Evolutionary conservation across 2,888 invertebrate genomes (phyloP), one percentile per base, ranked within the genome.

Genomic region (Spatulosminthurus flaviceps): DNA sequence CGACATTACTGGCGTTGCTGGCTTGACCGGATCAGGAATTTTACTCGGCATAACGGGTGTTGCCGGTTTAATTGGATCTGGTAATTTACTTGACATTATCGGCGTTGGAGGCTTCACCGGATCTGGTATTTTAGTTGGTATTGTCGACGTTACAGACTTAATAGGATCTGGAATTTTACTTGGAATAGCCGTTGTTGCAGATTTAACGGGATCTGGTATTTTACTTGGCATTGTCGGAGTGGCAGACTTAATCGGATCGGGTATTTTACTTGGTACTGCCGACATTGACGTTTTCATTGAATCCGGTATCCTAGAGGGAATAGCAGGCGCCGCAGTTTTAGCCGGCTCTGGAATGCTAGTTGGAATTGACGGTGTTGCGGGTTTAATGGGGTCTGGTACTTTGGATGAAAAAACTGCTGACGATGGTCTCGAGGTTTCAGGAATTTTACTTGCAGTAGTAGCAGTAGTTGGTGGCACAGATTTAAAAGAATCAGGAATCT

Each of bases 71-170:
- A 22, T 61, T 9, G 61, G 61, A n/a, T 43, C 71, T 22, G 71
- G 43, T 42, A 72, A 72, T 43, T 72, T 72, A 41, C 70, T 70
- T 41, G 41, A 5, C 28, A 70, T 26, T 41, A 24, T 7, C 2
- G 71, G 43, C 9, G 24, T 22, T 22, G n/a, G n/a, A n/a, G 43
- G 34, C 22, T 72, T 72, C 13, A 21, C 1, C 11, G 34, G 13
- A 13, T 26, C 69, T 13, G n/a, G 66, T 5, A 1, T 21, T 26
- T 69, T 13, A 28, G 1, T 69, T 4, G 69, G 7, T 19, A 9
- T 61, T 19, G n/a, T n/a, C n/a, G 61, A 61, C 7, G 19, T 22
- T 61, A 21, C 61, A 22, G 22, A n/a, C n/a, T 24, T 64, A 24
- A 64, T 4, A 4, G 21, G 26, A 4, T 64, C 64, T 9, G 64